phyloP scores from a whole-genome alignment of 2,888 invertebrate species.

The Megalurothrips usitatus region DNA sequence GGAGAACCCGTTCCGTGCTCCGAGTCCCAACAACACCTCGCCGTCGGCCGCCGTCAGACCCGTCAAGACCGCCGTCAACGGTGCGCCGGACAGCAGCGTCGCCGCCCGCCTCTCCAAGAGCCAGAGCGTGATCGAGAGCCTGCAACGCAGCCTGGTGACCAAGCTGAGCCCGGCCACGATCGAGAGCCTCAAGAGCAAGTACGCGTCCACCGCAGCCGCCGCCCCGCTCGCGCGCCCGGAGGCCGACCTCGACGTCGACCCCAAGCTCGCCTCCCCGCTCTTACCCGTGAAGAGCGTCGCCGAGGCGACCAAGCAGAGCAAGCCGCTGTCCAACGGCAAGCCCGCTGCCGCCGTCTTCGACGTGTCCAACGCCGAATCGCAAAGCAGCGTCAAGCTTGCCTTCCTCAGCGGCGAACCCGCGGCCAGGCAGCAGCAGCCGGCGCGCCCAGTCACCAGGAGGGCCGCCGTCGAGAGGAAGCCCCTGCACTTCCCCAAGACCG shows the following conservation, averaged over 20 bases:
- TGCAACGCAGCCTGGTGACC: slow-evolving; percentile 34
- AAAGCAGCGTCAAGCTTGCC: slow-evolving; percentile 19
- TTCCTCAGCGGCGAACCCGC: background rate
- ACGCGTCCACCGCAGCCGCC: background rate
- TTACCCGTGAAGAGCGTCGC: background rate
- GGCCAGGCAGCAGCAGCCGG: background rate
- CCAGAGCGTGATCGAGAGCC: slow-evolving; percentile 33
- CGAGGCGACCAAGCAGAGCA: background rate
- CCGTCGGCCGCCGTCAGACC: background rate
- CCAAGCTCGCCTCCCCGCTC: background rate
- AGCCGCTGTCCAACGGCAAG: background rate
- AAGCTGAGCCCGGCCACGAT: slow-evolving; percentile 32
- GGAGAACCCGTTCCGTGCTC: slow-evolving; percentile 9
- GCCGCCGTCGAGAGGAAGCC: slow-evolving; percentile 6
- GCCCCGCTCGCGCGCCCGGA: slow-evolving; percentile 16
- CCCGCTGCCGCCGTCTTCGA: slow-evolving; percentile 7
- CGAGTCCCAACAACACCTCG: background rate
- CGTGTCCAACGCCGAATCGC: background rate
- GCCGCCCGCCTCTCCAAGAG: slow-evolving; percentile 29
- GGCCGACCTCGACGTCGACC: background rate
- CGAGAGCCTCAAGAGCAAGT: slow-evolving; percentile 30
- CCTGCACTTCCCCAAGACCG: background rate
- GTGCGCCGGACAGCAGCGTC: background rate
- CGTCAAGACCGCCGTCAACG: background rate
- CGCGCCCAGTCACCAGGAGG: background rate